These are phyloP conservation scores for Otolemur garnettii DNA, from an alignment of 2,113 vertebrate species.

Conservation along the genomic window DNA sequence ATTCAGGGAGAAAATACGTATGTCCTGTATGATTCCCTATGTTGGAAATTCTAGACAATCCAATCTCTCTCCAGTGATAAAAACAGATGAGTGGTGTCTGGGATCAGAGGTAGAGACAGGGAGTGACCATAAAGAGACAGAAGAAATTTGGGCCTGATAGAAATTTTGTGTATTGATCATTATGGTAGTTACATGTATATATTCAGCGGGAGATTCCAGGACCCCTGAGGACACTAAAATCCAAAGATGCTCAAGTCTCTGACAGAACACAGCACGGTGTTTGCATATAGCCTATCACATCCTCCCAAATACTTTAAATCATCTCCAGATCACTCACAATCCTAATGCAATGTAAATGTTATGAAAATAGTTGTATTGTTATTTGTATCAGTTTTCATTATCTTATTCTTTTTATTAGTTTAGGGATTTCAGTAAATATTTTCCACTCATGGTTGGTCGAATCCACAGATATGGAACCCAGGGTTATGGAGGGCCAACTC, in stretches of 20 bases:
- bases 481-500: background rate
- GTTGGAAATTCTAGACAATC: conserved; percentile 3
- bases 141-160: too few species aligned
- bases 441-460: background rate
- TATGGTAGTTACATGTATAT: background rate
- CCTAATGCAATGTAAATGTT: background rate
- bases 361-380: background rate
- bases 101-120: background rate
- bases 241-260: background rate
- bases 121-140: background rate
- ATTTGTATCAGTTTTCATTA: background rate
- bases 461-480: background rate
- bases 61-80: background rate
- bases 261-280: background rate
- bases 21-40: background rate
- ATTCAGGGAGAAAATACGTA: background rate
- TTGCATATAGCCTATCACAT: background rate
- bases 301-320: background rate
- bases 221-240: background rate
- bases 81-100: background rate
- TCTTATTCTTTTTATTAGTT: background rate
- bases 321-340: background rate
- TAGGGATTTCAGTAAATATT: background rate
- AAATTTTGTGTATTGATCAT: background rate
- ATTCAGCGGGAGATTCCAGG: background rate